Evolutionary conservation across 2,888 invertebrate species (phyloP).

Genomic region (Epirrhoe alternata): DNA sequence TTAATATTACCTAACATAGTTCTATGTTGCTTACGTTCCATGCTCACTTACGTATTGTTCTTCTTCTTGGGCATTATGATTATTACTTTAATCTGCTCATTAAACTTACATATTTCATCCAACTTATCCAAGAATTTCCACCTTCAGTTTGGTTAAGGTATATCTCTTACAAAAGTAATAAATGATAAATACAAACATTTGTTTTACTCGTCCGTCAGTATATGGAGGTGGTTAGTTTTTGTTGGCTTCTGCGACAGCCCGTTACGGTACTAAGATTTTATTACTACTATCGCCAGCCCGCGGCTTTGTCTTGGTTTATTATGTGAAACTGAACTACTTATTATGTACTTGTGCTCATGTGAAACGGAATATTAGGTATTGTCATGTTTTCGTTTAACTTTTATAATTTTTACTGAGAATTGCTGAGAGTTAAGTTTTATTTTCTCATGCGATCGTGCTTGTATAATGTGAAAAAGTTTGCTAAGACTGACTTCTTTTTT

Average conservation of each 20-base stretch:
- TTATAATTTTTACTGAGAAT: not conserved
- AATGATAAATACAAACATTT: constrained; percentile 29
- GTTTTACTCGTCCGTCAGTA: constrained; percentile 38
- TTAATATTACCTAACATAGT: too few relatives aligned
- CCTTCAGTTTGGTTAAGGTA: not conserved
- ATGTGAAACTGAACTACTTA: constrained; percentile 8
- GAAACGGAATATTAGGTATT: not conserved
- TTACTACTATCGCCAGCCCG: constrained; percentile 28
- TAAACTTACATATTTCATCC: too few relatives aligned
- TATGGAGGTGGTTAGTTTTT: constrained; percentile 44
- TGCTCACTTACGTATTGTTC: too few relatives aligned
- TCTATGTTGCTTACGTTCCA: too few relatives aligned
- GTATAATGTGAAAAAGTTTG: too few relatives aligned
- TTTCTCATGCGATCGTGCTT: not conserved
- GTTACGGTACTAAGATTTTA: constrained; percentile 41
- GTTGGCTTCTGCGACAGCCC: constrained; percentile 42
- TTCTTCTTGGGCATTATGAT: too few relatives aligned
- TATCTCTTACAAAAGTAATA: constrained; percentile 24
- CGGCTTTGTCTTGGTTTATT: constrained; percentile 20
- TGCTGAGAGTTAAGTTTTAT: not conserved
- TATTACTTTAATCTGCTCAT: too few relatives aligned
- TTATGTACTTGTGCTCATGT: not conserved
- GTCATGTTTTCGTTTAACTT: not conserved
- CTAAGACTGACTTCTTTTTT: too few relatives aligned
- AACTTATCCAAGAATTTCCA: not conserved